A percentile compares a stretch with the other conserved stretches of the same genome.
Evolutionary conservation across 2,113 vertebrate species (phyloP).

Genomic region (Tachycineta bicolor): DNA sequence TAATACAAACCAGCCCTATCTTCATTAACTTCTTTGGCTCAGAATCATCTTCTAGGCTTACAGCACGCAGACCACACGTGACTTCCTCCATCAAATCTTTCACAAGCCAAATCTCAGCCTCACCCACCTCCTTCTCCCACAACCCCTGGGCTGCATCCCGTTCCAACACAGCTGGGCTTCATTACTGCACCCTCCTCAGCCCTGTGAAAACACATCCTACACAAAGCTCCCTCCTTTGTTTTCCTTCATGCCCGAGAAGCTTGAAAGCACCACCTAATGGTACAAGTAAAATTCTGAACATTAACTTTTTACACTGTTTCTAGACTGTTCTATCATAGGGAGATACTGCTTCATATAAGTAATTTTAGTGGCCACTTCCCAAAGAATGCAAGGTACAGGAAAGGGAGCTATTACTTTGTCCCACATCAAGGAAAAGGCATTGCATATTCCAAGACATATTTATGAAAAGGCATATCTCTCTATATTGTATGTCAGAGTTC

Average conservation of each 20-base stretch:
- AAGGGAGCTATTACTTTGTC: background rate
- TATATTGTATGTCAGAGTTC: background rate
- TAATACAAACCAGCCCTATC: background rate
- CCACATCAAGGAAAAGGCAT: background rate
- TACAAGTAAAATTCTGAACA: background rate
- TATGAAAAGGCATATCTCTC: background rate
- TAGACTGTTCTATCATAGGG: background rate
- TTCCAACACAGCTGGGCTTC: background rate
- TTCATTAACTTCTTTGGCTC: background rate
- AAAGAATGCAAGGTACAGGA: background rate
- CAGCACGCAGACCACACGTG: background rate
- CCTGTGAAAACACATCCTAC: background rate
- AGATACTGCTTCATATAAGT: background rate
- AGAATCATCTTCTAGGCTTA: background rate
- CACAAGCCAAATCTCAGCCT: background rate
- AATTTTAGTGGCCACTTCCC: background rate
- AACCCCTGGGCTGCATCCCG: fast-evolving
- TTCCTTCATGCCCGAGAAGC: background rate
- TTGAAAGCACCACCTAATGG: conserved; percentile 48
- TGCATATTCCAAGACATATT: background rate
- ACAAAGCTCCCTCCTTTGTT: background rate
- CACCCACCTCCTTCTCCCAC: background rate
- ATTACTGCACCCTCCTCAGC: background rate
- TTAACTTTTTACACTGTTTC: background rate
- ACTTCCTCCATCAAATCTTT: background rate